A percentile compares a stretch with the other conserved stretches of the same genome.
phyloP scores from a whole-genome alignment of 2,797 vertebrate species.

The Forpus xanthops region DNA sequence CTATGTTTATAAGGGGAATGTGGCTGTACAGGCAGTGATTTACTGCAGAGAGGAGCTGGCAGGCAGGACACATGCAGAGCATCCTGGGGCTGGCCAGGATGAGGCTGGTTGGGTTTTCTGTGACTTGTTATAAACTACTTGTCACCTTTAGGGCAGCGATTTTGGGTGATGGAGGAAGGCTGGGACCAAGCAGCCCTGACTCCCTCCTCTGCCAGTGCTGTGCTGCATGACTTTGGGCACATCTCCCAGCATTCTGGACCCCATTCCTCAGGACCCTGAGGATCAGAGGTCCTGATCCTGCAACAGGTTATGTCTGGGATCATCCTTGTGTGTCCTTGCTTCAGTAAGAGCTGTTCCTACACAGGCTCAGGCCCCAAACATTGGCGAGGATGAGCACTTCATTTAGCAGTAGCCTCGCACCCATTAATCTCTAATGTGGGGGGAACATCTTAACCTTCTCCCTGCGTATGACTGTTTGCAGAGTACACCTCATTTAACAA shows the following conservation, averaged over 20 bases:
- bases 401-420: not conserved
- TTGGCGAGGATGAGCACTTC: not conserved
- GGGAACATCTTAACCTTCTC: slow-evolving; percentile 14
- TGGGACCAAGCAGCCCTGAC: not conserved
- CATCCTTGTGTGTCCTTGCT: not conserved
- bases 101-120: accelerated
- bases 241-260: accelerated
- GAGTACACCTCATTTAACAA: slow-evolving; percentile 66
- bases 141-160: not conserved
- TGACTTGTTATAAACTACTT: not conserved
- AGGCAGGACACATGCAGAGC: not conserved
- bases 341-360: not conserved
- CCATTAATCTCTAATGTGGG: not conserved
- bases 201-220: not conserved
- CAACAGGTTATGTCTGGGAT: not conserved
- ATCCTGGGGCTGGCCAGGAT: not conserved
- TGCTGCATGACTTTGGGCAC: not conserved
- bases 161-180: not conserved
- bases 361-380: not conserved
- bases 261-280: accelerated
- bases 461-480: not conserved
- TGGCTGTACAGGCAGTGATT: not conserved
- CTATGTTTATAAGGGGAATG: not conserved
- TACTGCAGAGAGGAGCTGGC: not conserved
- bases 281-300: not conserved